Evolutionary conservation across 2,888 invertebrate genomes (phyloP), one percentile per base, ranked within the genome.

Genomic region (Drosophila paranaensis): DNA sequence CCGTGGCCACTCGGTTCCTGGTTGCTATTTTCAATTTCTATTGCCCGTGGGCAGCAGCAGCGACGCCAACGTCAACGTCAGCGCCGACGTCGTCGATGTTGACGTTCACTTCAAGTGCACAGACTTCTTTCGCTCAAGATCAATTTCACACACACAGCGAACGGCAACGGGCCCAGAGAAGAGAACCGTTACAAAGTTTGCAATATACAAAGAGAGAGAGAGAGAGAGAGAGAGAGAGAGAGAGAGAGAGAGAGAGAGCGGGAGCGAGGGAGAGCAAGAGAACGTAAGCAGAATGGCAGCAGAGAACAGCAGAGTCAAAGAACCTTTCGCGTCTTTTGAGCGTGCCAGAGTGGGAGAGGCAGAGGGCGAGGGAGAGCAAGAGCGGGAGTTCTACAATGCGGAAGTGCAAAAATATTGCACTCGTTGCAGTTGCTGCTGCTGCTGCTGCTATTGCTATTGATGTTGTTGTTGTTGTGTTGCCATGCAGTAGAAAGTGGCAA

Each of bases 1-100:
- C 77, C 57, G 73, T 27, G 72, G 56, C 71, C 53, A 78, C 74
- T 88, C 77, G 78, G 75, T 86, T 81, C 83, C 84, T 88, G 89
- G 88, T 83, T 89, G 88, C 87, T 82, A 88, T 91, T 90, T 90
- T 91, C 90, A 91, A 90, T 90, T 91, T 90, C 91, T 90, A 90
- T 90, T 86, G 85, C 89, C 78, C 73, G 74, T 76, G 58, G 72
- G 79, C 85, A 66, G 66, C 66, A 39, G 39, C 56, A 13, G 35
- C 43, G 6, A 62, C 63, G 37, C 55, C 50, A 3, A 53, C 51
- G 37, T 14, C 55, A 42, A 40, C 40, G 60, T 64, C 50, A 27
- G 42, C n/a, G 56, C 68, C 56, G 40, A 10, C 46, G 50, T 53
- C 60, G 78, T 46, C 48, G 20, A 61, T 55, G 60, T 46, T 30